Evolutionary conservation across 1,140 invertebrate genomes (phyloP).

Genomic region (Caenorhabditis elegans): WBcel235 BX284606.5:16337501-16338000

Average conservation of each 20-base stretch:
- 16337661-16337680: background rate
- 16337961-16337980: background rate
- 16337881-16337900: background rate
- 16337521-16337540: background rate
- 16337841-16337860: too few relatives aligned
- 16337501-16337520: background rate
- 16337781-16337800: too few relatives aligned
- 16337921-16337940: background rate
- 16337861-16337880: too few relatives aligned
- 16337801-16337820: too few relatives aligned
- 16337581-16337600: background rate
- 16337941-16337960: conserved; percentile 13
- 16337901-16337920: background rate
- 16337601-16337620: conserved; percentile 8
- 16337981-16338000: background rate
- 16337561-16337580: background rate
- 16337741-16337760: too few relatives aligned
- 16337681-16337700: background rate
- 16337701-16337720: background rate
- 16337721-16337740: too few relatives aligned
- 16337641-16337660: too few relatives aligned
- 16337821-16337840: too few relatives aligned
- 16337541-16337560: background rate
- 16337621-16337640: background rate
- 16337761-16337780: too few relatives aligned